Evolutionary conservation across 2,888 invertebrate genomes (phyloP).

Genomic region (Hypsopygia costalis): DNA sequence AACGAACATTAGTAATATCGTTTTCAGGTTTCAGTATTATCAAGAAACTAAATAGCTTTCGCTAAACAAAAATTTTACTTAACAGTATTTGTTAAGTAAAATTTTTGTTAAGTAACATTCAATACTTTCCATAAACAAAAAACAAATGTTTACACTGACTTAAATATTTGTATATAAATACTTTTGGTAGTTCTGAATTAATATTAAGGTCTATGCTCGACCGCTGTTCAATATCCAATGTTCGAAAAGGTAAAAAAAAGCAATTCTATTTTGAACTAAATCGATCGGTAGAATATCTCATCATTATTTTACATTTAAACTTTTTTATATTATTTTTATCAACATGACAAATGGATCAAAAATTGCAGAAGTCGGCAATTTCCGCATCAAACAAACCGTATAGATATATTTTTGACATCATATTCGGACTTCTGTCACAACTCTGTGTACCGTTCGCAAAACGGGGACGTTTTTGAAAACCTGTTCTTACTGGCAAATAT

Average conservation of each 20-base stretch:
- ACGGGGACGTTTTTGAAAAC: constrained; percentile 50
- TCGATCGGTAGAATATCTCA: background rate
- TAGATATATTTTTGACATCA: constrained; percentile 17
- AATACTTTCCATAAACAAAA: too few relatives aligned
- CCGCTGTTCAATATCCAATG: background rate
- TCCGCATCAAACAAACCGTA: constrained; percentile 5
- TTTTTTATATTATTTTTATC: background rate
- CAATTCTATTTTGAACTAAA: background rate
- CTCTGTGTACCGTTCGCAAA: constrained; percentile 40
- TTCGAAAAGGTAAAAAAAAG: background rate
- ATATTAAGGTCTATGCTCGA: background rate
- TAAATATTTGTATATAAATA: too few relatives aligned
- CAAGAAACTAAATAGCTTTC: too few relatives aligned
- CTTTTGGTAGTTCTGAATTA: background rate
- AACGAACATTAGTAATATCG: too few relatives aligned
- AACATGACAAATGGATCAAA: too few relatives aligned
- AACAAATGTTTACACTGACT: too few relatives aligned
- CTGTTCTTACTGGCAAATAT: constrained; percentile 41
- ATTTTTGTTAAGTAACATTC: too few relatives aligned
- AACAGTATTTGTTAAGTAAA: too few relatives aligned
- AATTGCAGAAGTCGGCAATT: constrained; percentile 1
- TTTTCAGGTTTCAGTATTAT: too few relatives aligned
- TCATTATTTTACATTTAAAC: background rate
- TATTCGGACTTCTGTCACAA: constrained; percentile 39
- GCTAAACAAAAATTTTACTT: too few relatives aligned